Evolutionary conservation across 1,140 invertebrate species (phyloP).

Genomic region (Drosophila gunungcola): DNA sequence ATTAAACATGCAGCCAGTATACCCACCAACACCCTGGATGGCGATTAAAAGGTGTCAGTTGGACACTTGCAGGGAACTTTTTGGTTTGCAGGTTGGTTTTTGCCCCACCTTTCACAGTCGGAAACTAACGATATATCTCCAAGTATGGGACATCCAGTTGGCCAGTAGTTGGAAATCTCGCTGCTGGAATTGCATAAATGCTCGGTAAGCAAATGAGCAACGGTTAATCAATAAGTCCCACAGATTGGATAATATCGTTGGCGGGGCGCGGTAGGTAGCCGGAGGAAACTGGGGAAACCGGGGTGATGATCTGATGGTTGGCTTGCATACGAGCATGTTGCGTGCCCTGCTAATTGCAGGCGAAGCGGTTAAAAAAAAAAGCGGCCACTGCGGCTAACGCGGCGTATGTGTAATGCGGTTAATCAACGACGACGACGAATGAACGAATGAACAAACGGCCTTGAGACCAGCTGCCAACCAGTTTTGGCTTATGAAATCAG

Average conservation of each 20-base stretch:
- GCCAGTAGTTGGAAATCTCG: slow-evolving; percentile 2
- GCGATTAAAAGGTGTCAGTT: slow-evolving; percentile 35
- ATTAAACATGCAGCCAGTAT: not conserved
- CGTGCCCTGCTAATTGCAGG: slow-evolving; percentile 78
- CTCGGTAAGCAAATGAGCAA: slow-evolving; percentile 72
- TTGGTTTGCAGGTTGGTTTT: not conserved
- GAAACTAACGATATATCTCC: not conserved
- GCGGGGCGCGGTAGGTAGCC: not conserved
- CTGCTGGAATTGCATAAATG: slow-evolving; percentile 72
- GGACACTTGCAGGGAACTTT: slow-evolving; percentile 8
- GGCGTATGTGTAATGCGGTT: slow-evolving; percentile 79
- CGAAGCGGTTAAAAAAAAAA: slow-evolving; percentile 41
- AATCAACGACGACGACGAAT: slow-evolving; percentile 54
- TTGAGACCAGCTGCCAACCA: slow-evolving; percentile 77
- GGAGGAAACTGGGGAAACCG: not conserved
- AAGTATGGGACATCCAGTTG: slow-evolving; percentile 15
- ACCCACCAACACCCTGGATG: slow-evolving; percentile 1
- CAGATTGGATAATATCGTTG: slow-evolving; percentile 73
- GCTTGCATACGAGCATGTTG: slow-evolving; percentile 46
- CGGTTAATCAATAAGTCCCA: slow-evolving; percentile 78
- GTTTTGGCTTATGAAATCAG: slow-evolving; percentile 76
- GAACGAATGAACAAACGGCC: slow-evolving; percentile 58
- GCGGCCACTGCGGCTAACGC: slow-evolving; percentile 55
- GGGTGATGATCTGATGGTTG: slow-evolving; percentile 11
- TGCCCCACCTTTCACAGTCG: slow-evolving; percentile 8